Evolutionary conservation across 2,113 vertebrate species (phyloP).

Genomic region (Brachyhypopomus occidentalis): DNA sequence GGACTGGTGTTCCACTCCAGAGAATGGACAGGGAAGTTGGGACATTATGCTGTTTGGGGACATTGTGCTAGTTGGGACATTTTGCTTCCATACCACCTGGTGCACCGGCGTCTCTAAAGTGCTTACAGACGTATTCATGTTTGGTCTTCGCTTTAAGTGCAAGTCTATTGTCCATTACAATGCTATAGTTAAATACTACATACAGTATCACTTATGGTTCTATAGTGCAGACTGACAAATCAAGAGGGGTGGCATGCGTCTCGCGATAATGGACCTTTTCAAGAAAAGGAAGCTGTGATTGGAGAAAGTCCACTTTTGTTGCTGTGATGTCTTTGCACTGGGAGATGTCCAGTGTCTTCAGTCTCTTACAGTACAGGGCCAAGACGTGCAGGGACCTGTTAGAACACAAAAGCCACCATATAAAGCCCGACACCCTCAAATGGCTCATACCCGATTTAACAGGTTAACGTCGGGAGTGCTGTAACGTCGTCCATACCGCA

Average conservation of each 20-base stretch:
- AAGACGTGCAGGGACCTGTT: slow-evolving; percentile 76
- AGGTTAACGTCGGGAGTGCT: background rate
- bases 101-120: too few relatives aligned
- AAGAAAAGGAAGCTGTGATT: slow-evolving; percentile 75
- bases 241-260: slow-evolving; percentile 64
- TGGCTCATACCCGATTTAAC: background rate
- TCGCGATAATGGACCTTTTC: slow-evolving; percentile 72
- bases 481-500: too few relatives aligned
- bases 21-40: too few relatives aligned
- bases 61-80: too few relatives aligned
- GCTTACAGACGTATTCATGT: too few relatives aligned
- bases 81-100: too few relatives aligned
- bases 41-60: too few relatives aligned
- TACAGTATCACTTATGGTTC: background rate
- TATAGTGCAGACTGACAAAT: slow-evolving; percentile 1
- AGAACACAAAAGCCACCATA: slow-evolving; percentile 1
- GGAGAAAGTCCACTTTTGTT: slow-evolving; percentile 70
- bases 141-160: too few relatives aligned
- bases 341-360: slow-evolving; percentile 79
- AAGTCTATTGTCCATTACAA: too few relatives aligned
- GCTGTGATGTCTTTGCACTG: slow-evolving; percentile 76
- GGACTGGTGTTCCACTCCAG: too few relatives aligned
- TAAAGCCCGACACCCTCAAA: too few relatives aligned
- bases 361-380: slow-evolving; percentile 71
- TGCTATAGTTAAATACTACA: too few relatives aligned